Percentiles rank a stretch among this genome's conserved stretches.
phyloP scores from a whole-genome alignment of 2,888 invertebrate species.

The Drosophila suboccidentalis region DNA sequence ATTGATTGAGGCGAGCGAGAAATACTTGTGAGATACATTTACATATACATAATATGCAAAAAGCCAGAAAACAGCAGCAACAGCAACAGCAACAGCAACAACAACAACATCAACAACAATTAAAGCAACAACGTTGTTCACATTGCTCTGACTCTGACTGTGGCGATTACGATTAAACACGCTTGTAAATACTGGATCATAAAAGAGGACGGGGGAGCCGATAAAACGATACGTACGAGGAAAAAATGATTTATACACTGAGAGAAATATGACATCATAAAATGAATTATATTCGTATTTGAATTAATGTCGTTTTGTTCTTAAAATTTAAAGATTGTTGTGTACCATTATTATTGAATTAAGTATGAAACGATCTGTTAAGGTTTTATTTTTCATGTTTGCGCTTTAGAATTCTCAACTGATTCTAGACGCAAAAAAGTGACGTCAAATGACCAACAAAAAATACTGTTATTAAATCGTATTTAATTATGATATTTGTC shows the following conservation, averaged over 20 bases:
- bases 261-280: too few relatives aligned
- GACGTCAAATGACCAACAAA: too few relatives aligned
- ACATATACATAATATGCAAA: conserved; percentile 44
- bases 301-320: too few relatives aligned
- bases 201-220: conserved; percentile 22
- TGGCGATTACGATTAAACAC: conserved; percentile 77
- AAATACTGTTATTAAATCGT: too few relatives aligned
- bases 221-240: conserved; percentile 18
- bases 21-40: conserved; percentile 25
- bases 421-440: too few relatives aligned
- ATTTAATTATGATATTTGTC: too few relatives aligned
- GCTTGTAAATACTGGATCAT: conserved; percentile 78
- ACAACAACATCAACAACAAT: conserved; percentile 29
- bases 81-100: conserved; percentile 29
- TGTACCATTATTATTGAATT: too few relatives aligned
- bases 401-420: too few relatives aligned
- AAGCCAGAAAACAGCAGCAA: conserved; percentile 32
- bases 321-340: background rate
- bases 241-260: background rate
- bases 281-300: too few relatives aligned
- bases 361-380: too few relatives aligned
- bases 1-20: conserved; percentile 64
- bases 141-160: conserved; percentile 44
- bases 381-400: too few relatives aligned
- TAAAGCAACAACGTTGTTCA: conserved; percentile 36